Base-by-base conservation (phyloP, 2,113 vertebrate genomes). In the Numenius arquata region DNA sequence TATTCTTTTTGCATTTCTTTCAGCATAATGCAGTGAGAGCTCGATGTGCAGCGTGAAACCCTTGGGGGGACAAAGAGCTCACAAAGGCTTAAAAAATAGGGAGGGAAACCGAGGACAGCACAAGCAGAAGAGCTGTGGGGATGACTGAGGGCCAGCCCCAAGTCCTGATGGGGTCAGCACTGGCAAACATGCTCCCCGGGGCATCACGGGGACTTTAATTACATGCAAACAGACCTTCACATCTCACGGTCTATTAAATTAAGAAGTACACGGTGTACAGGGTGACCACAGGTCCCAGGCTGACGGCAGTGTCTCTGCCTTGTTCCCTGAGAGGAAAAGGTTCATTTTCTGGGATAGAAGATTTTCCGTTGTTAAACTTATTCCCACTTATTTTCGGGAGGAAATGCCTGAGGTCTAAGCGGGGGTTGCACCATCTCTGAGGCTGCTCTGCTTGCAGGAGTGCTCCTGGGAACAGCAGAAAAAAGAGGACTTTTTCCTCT, bases 31-130 rank as follows among this genome's bases (percentile, higher is more conserved):
- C 48, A 32, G 40, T 8, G 38, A 78, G 38, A 83, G 58, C 55
- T 67, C 1, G 0, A 30, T 5, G 26, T 7, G 53, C 1, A 2
- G 56, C 4, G 0, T 0, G 5, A 92, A 88, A 85, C 19, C 36
- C 45, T 61, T 52, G 15, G 38, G 73, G 52, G 72, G 79, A 74
- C 21, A 59, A 88, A 71, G 29, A 32, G 30, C 75, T 90, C 48
- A 19, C 7, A 32, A 25, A 26, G 72, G 32, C 90, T 90, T 55
- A 58, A 92, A 81, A 94, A 71, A 48, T 61, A 75, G 45, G 66
- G 48, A 66, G 45, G 84, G 73, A 87, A 93, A 70, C 15, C 2
- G 13, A 81, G 87, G 77, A 58, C 53, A 55, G 53, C 12, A 34
- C 56, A 72, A 48, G 41, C 5, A 22, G 36, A 55, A 55, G 55